Evolutionary conservation across 1,140 invertebrate species (phyloP).

Genomic region (Elymnias hypermnestra): DNA sequence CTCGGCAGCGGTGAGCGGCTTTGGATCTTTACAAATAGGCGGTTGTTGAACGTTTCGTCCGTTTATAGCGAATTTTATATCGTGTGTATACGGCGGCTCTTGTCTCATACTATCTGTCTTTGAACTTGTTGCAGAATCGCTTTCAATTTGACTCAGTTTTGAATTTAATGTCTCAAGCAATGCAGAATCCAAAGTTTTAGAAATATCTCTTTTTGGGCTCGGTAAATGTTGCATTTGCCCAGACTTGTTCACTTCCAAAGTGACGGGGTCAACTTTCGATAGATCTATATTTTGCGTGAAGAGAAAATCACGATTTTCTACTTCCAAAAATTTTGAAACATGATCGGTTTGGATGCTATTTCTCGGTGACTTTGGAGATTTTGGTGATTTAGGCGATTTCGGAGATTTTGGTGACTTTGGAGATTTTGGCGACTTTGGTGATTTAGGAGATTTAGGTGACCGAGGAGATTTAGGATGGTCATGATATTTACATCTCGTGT

Average conservation of each 20-base stretch:
- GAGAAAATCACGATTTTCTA: conserved; percentile 77
- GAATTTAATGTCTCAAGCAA: conserved; percentile 81
- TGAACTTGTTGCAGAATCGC: conserved; percentile 82
- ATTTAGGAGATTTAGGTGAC: conserved; percentile 77
- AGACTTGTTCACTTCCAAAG: conserved; percentile 81
- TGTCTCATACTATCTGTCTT: conserved; percentile 81
- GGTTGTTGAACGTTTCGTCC: conserved; percentile 58
- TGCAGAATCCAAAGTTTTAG: conserved; percentile 79
- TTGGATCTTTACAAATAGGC: conserved; percentile 62
- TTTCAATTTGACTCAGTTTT: conserved; percentile 84
- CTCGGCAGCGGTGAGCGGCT: conserved; percentile 61
- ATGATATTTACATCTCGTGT: conserved; percentile 70
- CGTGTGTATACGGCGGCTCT: conserved; percentile 75
- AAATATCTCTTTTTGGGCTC: conserved; percentile 81
- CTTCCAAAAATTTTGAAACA: conserved; percentile 65
- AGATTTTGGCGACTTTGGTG: conserved; percentile 78
- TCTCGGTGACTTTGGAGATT: conserved; percentile 78
- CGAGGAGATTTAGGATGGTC: conserved; percentile 74
- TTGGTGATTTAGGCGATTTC: conserved; percentile 77
- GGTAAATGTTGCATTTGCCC: conserved; percentile 78
- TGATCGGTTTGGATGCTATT: conserved; percentile 68
- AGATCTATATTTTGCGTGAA: conserved; percentile 84
- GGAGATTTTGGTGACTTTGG: conserved; percentile 73
- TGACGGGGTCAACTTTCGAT: conserved; percentile 82
- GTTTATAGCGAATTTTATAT: conserved; percentile 72